phyloP scores from a whole-genome alignment of 2,797 vertebrate genomes.

The Varecia variegata region DNA sequence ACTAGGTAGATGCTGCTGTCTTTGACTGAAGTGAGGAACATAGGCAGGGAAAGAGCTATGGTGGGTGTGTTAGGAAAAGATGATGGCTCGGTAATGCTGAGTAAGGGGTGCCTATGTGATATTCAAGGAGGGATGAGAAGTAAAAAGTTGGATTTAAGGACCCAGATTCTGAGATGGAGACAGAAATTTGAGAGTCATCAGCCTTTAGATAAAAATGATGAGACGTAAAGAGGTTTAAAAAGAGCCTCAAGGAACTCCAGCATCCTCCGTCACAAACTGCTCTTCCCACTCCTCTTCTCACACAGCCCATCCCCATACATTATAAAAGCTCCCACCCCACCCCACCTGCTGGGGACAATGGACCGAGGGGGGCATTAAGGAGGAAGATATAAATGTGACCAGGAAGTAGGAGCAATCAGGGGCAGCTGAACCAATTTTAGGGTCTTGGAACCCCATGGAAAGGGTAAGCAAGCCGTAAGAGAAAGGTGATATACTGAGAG shows the following conservation, averaged over 20 bases:
- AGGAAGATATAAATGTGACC: not conserved
- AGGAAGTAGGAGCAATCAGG: not conserved
- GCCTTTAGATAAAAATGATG: not conserved
- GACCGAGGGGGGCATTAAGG: not conserved
- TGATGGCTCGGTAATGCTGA: not conserved
- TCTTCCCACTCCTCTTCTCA: not conserved
- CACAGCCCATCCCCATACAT: not conserved
- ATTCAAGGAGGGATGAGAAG: not conserved
- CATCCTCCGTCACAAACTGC: not conserved
- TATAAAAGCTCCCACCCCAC: not conserved
- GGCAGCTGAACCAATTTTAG: not conserved
- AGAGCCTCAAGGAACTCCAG: not conserved
- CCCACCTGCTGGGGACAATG: not conserved
- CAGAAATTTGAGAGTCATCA: not conserved
- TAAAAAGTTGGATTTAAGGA: not conserved
- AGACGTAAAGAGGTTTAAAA: not conserved
- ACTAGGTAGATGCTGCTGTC: no score
- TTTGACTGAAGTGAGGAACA: not conserved
- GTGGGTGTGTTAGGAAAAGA: not conserved
- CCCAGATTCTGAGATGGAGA: not conserved
- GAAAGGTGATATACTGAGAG: not conserved
- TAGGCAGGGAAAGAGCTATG: not conserved
- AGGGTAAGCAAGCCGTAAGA: not conserved
- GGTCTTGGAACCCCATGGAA: not conserved
- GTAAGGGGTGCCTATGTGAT: not conserved